Evolutionary conservation across 53 echinoderm and acorn worm genomes (phyloP).

Genomic region (Crossaster papposus): DNA sequence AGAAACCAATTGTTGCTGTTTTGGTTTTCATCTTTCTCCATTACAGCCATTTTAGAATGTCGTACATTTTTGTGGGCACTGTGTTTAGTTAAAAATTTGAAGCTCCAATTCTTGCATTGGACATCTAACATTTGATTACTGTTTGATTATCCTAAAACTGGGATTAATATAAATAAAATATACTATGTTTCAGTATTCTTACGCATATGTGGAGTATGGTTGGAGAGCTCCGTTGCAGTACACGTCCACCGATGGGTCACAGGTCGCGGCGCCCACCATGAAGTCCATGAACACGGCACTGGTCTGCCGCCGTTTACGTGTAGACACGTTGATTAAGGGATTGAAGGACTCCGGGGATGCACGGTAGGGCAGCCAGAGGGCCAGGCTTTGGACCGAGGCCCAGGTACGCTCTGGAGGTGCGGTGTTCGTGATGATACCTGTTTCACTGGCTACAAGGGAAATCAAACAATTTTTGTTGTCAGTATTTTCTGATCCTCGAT

Average conservation of each 20-base stretch:
- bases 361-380: constrained; percentile 33
- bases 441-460: background rate
- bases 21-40: no score
- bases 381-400: constrained; percentile 38
- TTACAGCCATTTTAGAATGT: no score
- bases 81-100: no score
- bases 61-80: no score
- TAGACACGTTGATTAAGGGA: constrained; percentile 41
- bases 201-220: constrained; percentile 66
- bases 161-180: background rate
- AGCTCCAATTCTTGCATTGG: no score
- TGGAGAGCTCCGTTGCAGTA: constrained; percentile 71
- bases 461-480: background rate
- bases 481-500: no score
- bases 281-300: background rate
- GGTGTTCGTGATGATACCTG: constrained; percentile 2
- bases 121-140: no score
- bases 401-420: constrained; percentile 35
- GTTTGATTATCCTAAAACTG: background rate
- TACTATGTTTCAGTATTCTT: background rate
- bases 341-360: constrained; percentile 28
- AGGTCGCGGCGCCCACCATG: constrained; percentile 50
- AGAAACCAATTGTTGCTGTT: no score
- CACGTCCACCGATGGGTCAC: constrained; percentile 37
- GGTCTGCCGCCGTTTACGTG: constrained; percentile 20